Conservation (phyloP, 2,888 invertebrate genomes). For the Ophion ellenae region DNA sequence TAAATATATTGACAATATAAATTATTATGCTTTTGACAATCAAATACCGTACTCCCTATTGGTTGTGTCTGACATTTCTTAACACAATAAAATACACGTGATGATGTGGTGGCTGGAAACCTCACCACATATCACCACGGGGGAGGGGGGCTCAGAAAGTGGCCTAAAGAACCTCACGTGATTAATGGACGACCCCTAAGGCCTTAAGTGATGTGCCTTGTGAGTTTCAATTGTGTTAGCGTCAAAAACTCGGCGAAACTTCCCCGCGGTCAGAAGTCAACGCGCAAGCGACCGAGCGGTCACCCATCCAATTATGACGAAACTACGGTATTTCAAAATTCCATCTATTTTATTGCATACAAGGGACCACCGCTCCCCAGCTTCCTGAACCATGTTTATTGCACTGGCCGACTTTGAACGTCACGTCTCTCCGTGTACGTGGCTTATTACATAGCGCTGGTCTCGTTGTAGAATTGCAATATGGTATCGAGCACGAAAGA, state of each 20-base stretch:
- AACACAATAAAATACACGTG: too few relatives aligned
- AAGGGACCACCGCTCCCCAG: background rate
- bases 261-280: background rate
- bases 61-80: too few relatives aligned
- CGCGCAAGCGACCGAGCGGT: background rate
- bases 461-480: background rate
- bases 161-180: too few relatives aligned
- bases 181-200: too few relatives aligned
- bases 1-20: too few relatives aligned
- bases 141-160: too few relatives aligned
- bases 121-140: too few relatives aligned
- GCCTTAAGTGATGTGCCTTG: too few relatives aligned
- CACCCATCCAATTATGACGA: background rate
- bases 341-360: slow-evolving; percentile 39
- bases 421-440: background rate
- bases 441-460: background rate
- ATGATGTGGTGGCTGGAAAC: too few relatives aligned
- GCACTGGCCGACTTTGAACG: slow-evolving; percentile 24
- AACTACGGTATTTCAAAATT: slow-evolving; percentile 25
- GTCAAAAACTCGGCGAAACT: background rate
- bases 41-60: too few relatives aligned
- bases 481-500: background rate
- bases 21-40: too few relatives aligned
- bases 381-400: slow-evolving; percentile 40
- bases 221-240: background rate